Percentiles rank a stretch among this genome's conserved stretches.
Evolutionary conservation across 2,888 invertebrate species (phyloP).

Genomic region (Temnothorax ravouxi): DNA sequence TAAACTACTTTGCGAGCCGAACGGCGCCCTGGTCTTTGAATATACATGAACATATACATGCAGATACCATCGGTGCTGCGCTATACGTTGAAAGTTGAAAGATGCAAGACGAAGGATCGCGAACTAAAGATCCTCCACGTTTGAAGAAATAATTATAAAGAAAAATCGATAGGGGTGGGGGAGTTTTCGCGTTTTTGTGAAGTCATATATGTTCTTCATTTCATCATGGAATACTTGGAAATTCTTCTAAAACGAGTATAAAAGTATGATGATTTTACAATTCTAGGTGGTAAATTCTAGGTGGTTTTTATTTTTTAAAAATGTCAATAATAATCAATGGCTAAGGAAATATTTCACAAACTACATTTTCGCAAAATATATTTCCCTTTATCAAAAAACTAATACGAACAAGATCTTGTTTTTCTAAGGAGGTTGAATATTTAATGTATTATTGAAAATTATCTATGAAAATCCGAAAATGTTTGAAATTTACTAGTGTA

Average conservation of each 20-base stretch:
- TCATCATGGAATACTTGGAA: neutral
- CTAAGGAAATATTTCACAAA: neutral
- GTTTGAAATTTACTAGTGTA: neutral
- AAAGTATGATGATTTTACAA: slow-evolving; percentile 18
- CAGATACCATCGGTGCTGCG: slow-evolving; percentile 31
- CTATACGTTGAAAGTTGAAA: slow-evolving; percentile 52
- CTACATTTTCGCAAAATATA: neutral
- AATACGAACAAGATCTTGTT: neutral
- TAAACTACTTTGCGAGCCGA: slow-evolving; percentile 76
- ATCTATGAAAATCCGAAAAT: neutral
- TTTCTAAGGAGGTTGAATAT: neutral
- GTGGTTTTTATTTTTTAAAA: neutral
- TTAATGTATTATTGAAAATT: neutral
- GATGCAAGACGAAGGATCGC: slow-evolving; percentile 57
- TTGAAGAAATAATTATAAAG: slow-evolving; percentile 31
- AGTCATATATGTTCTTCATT: neutral
- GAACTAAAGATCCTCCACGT: slow-evolving; percentile 55
- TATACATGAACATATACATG: slow-evolving; percentile 52
- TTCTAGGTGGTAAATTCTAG: neutral
- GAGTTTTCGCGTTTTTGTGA: neutral
- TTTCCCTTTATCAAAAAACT: neutral
- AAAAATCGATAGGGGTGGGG: neutral
- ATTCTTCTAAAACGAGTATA: neutral
- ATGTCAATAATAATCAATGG: neutral
- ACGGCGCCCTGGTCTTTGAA: slow-evolving; percentile 44